Conservation (phyloP, 2,888 invertebrate species). For the Orchestes rusci region DNA sequence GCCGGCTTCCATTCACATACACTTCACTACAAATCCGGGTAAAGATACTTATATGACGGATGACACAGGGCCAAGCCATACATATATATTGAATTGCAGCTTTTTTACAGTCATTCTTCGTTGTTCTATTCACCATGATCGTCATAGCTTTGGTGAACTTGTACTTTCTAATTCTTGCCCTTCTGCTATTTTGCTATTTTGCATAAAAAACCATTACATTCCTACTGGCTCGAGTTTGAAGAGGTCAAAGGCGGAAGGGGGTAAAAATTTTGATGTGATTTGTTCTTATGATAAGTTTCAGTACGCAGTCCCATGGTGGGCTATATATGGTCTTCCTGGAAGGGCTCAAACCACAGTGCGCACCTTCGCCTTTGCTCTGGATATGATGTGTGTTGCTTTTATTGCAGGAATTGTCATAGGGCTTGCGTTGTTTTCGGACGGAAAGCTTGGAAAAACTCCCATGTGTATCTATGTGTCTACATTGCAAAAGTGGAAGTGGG, state of each 20-base stretch:
- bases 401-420: constrained; percentile 26
- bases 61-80: too few species aligned
- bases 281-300: constrained; percentile 27
- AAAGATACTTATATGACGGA: too few species aligned
- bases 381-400: constrained; percentile 31
- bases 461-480: background rate
- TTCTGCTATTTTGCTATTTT: constrained; percentile 59
- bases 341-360: constrained; percentile 34
- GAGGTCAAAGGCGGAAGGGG: constrained; percentile 63
- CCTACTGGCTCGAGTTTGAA: constrained; percentile 68
- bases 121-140: constrained; percentile 63
- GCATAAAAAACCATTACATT: constrained; percentile 63
- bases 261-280: constrained; percentile 28
- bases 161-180: constrained; percentile 57
- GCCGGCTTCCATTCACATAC: too few species aligned
- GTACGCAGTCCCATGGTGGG: constrained; percentile 41
- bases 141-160: constrained; percentile 65
- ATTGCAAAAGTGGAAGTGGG: constrained; percentile 36
- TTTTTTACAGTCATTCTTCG: constrained; percentile 45
- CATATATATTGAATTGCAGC: background rate
- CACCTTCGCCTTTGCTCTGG: constrained; percentile 37
- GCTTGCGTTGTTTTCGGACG: constrained; percentile 24
- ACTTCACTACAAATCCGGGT: too few species aligned
- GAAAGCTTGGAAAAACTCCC: constrained; percentile 15
- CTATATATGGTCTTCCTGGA: constrained; percentile 39